Base-by-base conservation (phyloP, 2,888 invertebrate genomes). In the Platycheirus albimanus region DNA sequence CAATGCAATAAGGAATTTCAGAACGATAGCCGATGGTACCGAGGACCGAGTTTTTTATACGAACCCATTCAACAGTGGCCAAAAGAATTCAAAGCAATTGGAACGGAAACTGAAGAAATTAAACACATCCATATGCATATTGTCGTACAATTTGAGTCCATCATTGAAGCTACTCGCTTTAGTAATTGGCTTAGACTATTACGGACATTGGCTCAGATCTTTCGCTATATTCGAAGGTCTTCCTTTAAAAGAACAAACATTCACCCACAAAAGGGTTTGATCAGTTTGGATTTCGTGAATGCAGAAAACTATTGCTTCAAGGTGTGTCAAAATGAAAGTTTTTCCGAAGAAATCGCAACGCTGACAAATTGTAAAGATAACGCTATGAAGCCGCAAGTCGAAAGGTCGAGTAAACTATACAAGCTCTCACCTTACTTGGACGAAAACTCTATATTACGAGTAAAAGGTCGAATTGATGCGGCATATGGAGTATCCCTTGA, bases 371-470 rank as follows among this genome's bases (percentile, higher is more conserved):
- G 43, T 61, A 28, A 61, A 17, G 33, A 61, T 17, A 58, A 20
- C n/a, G n/a, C n/a, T n/a, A n/a, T n/a, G n/a, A n/a, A n/a, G n/a
- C n/a, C n/a, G 3, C 17, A 47, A 19, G 11, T 63, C 6, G 63
- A 13, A 20, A 47, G 28, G 49, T 8, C 47, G 13, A 49, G 45
- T 36, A 24, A 24, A 13, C 13, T 33, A 11, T 28, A 63, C 15
- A 84, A 84, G 11, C 41, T 33, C 6, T 72, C 66, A 0, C 67
- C 71, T 6, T 70, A 64, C 43, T 24, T 69, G 17, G 85, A 85
- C 13, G 66, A 76, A n/a, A 36, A 75, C 3, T 24, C 6, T 24
- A 24, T 24, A 24, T 24, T 24, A 24, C 24, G 24, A 24, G 24
- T 24, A 4, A 24, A 24, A 24, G 24, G 24, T 6, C 6, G 24